phyloP scores from a whole-genome alignment of 2,113 vertebrate species.

The Theristicus caerulescens region DNA sequence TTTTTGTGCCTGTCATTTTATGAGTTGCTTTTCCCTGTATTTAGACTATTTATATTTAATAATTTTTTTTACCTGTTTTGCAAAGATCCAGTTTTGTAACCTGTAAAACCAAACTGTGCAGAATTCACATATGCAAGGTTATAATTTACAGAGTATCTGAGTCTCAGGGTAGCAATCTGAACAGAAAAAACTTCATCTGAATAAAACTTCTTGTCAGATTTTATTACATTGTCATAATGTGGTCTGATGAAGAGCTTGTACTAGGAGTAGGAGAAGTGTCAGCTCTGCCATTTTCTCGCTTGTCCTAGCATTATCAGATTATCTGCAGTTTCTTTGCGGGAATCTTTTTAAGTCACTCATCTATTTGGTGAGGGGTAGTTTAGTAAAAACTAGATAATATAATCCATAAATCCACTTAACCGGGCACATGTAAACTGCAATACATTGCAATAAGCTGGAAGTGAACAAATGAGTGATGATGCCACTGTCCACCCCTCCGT shows the following conservation, averaged over 20 bases:
- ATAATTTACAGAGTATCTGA: neutral
- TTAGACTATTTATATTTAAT: neutral
- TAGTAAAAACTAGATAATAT: neutral
- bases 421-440: neutral
- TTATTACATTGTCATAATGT: neutral
- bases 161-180: neutral
- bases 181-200: neutral
- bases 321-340: neutral
- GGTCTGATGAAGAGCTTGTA: neutral
- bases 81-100: neutral
- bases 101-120: neutral
- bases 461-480: neutral
- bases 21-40: neutral
- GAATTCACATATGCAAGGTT: neutral
- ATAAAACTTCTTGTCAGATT: neutral
- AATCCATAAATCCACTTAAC: neutral
- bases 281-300: neutral
- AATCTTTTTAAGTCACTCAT: neutral
- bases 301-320: neutral
- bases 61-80: neutral
- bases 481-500: neutral
- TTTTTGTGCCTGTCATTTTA: neutral
- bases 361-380: neutral
- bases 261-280: neutral
- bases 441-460: neutral